phyloP scores from a whole-genome alignment of 1,140 invertebrate species.

The Pogonognathellus flavescens region DNA sequence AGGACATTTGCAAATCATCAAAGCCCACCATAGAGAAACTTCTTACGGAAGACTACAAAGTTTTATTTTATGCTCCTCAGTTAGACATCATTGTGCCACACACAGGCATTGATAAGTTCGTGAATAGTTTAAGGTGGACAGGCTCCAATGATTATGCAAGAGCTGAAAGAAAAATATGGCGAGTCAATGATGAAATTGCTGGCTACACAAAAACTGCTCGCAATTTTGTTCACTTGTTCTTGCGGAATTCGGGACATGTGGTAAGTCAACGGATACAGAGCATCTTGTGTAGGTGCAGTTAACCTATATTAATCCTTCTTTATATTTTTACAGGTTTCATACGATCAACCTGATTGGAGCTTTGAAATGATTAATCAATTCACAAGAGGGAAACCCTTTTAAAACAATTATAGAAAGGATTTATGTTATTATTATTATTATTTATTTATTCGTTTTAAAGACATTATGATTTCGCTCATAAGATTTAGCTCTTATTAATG shows the following conservation, averaged over 20 bases:
- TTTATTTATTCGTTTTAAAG: too few relatives aligned
- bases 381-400: slow-evolving; percentile 66
- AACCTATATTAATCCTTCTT: too few relatives aligned
- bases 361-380: slow-evolving; percentile 74
- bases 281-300: too few relatives aligned
- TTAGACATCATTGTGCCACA: slow-evolving; percentile 64
- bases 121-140: slow-evolving; percentile 54
- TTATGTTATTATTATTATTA: background rate
- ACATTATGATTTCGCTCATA: too few relatives aligned
- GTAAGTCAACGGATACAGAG: too few relatives aligned
- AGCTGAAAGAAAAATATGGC: slow-evolving; percentile 54
- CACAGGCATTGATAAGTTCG: slow-evolving; percentile 47
- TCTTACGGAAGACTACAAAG: slow-evolving; percentile 59
- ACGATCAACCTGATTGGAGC: slow-evolving; percentile 72
- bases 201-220: slow-evolving; percentile 54
- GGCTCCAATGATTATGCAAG: slow-evolving; percentile 31
- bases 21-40: slow-evolving; percentile 60
- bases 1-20: slow-evolving; percentile 61
- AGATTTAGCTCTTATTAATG: too few relatives aligned
- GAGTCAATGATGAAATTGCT: slow-evolving; percentile 55
- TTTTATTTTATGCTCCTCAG: slow-evolving; percentile 63
- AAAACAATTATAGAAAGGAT: background rate
- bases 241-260: slow-evolving; percentile 58
- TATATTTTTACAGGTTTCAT: too few relatives aligned
- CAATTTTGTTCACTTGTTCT: slow-evolving; percentile 51